Percentiles rank a stretch among this genome's conserved stretches.
These are phyloP conservation scores for Cyrtodaria siliqua DNA, from an alignment of 2,888 invertebrate genomes.

Conservation along the genomic window DNA sequence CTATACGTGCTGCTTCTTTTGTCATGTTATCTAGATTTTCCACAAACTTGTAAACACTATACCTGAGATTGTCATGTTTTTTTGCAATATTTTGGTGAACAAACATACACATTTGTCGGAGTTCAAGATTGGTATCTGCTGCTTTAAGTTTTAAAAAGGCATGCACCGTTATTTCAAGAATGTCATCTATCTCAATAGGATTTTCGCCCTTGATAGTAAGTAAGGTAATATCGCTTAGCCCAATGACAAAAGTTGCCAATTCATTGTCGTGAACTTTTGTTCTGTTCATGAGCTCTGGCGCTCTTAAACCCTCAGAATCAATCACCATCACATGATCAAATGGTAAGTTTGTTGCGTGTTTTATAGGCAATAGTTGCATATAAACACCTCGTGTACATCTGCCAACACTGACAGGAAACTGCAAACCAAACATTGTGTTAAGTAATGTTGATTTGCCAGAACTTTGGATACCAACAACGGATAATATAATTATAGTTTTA, in stretches of 20 bases:
- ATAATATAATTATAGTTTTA: too few relatives aligned
- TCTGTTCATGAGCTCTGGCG: not conserved
- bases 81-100: not conserved
- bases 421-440: too few relatives aligned
- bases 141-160: constrained; percentile 2
- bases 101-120: not conserved
- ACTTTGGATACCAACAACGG: too few relatives aligned
- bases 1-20: too few relatives aligned
- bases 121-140: not conserved
- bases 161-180: not conserved
- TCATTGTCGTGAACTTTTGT: not conserved
- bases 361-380: too few relatives aligned
- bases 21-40: not conserved
- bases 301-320: constrained; percentile 4
- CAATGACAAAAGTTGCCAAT: constrained; percentile 7
- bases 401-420: too few relatives aligned
- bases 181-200: not conserved
- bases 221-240: constrained; percentile 1
- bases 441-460: too few relatives aligned
- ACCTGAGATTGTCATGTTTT: not conserved
- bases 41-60: constrained; percentile 1
- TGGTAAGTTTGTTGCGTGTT: too few relatives aligned
- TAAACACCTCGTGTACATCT: too few relatives aligned
- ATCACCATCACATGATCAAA: constrained; percentile 1
- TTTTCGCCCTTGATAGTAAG: not conserved